phyloP scores from a whole-genome alignment of 2,113 vertebrate species.

The Carlito syrichta region DNA sequence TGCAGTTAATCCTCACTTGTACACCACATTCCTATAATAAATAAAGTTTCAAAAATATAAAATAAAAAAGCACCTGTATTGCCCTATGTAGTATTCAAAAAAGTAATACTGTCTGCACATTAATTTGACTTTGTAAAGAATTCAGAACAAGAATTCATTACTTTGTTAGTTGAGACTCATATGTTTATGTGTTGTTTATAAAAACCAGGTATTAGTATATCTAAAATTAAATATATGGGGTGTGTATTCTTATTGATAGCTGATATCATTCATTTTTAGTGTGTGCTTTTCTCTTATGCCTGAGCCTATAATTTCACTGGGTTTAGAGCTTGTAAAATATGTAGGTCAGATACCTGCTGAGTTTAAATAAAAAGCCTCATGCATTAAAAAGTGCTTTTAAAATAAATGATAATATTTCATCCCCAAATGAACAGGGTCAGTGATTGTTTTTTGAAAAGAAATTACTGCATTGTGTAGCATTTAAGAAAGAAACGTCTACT shows the following conservation, averaged over 20 bases:
- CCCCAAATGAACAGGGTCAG: background rate
- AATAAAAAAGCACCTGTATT: background rate
- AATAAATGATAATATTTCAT: background rate
- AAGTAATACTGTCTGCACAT: background rate
- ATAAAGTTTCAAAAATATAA: too few species aligned
- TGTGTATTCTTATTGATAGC: background rate
- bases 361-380: background rate
- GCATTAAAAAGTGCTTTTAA: background rate
- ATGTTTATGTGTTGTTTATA: background rate
- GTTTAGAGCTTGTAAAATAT: background rate
- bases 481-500: background rate
- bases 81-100: background rate
- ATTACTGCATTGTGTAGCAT: background rate
- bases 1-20: too few species aligned
- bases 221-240: background rate
- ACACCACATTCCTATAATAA: too few species aligned
- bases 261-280: background rate
- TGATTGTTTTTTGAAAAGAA: background rate
- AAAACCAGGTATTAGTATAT: background rate
- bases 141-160: background rate
- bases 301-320: background rate
- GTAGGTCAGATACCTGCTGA: background rate
- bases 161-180: background rate
- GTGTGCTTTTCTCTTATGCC: background rate
- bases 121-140: background rate